Percentiles rank a stretch among this genome's conserved stretches.
Conservation (phyloP, 2,797 vertebrate species). For the Cuniculus paca region DNA sequence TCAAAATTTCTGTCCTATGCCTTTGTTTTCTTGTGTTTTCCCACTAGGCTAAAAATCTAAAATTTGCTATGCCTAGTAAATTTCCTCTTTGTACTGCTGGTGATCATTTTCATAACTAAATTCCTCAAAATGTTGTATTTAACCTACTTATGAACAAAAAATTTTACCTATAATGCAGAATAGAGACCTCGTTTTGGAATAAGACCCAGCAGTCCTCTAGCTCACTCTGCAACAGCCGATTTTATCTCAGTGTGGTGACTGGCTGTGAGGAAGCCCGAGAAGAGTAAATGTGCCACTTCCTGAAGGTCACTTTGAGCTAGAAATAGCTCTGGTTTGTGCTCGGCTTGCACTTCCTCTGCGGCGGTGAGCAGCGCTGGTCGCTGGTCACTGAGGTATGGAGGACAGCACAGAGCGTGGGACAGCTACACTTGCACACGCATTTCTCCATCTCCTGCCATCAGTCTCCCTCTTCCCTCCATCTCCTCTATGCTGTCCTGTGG, state of each 20-base stretch:
- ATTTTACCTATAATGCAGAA: neutral
- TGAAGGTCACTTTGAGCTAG: constrained; percentile 66
- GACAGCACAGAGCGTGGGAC: neutral
- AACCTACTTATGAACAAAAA: neutral
- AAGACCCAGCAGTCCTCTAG: neutral
- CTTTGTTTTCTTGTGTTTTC: neutral
- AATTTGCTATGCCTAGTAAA: constrained; percentile 5
- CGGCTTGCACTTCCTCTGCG: constrained; percentile 65
- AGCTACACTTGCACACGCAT: neutral
- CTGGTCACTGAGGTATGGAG: constrained; percentile 1
- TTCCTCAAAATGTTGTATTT: constrained; percentile 28
- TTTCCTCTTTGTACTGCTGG: constrained; percentile 45
- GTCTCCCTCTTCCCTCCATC: neutral
- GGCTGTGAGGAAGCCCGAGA: neutral
- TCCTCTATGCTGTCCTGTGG: neutral
- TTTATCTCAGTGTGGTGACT: constrained; percentile 50
- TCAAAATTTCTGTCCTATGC: neutral
- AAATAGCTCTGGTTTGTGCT: constrained; percentile 70
- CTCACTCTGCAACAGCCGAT: neutral
- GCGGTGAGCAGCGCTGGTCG: neutral
- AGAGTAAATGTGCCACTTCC: constrained; percentile 68
- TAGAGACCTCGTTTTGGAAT: neutral
- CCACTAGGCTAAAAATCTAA: neutral
- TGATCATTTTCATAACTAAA: constrained; percentile 44
- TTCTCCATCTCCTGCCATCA: neutral